phyloP scores from a whole-genome alignment of 2,113 vertebrate species.

The Dasypus novemcinctus region DNA sequence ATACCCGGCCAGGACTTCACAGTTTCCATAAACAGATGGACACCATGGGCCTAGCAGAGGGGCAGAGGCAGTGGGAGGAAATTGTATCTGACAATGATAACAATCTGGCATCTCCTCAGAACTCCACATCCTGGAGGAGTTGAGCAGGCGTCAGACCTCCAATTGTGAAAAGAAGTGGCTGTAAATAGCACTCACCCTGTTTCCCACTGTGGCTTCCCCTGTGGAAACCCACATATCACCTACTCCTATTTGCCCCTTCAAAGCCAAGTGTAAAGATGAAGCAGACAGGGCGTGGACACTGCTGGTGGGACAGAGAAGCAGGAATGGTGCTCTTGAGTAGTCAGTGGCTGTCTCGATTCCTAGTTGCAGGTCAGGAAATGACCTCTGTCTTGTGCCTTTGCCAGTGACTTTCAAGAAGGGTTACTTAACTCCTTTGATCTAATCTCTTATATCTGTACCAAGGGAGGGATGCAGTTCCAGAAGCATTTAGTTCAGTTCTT shows the following conservation, averaged over 20 bases:
- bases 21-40: slow-evolving; percentile 86
- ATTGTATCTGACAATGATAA: slow-evolving; percentile 84
- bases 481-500: background rate
- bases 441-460: background rate
- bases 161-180: slow-evolving; percentile 66
- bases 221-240: background rate
- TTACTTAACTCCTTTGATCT: slow-evolving; percentile 24
- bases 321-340: accelerated
- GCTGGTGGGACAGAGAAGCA: background rate
- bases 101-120: slow-evolving; percentile 82
- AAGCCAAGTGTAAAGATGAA: background rate
- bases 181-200: slow-evolving; percentile 68
- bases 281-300: background rate
- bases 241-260: background rate
- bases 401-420: background rate
- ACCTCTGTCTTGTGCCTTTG: background rate
- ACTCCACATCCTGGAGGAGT: slow-evolving; percentile 81
- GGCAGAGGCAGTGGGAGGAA: slow-evolving; percentile 83
- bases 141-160: slow-evolving; percentile 66
- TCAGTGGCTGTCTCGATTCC: background rate
- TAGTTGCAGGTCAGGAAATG: background rate
- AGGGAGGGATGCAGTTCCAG: background rate
- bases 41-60: slow-evolving; percentile 74
- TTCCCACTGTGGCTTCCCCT: background rate
- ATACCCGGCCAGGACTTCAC: slow-evolving; percentile 80